Evolutionary conservation across 2,888 invertebrate genomes (phyloP).

Genomic region (Hybos culiciformis): DNA sequence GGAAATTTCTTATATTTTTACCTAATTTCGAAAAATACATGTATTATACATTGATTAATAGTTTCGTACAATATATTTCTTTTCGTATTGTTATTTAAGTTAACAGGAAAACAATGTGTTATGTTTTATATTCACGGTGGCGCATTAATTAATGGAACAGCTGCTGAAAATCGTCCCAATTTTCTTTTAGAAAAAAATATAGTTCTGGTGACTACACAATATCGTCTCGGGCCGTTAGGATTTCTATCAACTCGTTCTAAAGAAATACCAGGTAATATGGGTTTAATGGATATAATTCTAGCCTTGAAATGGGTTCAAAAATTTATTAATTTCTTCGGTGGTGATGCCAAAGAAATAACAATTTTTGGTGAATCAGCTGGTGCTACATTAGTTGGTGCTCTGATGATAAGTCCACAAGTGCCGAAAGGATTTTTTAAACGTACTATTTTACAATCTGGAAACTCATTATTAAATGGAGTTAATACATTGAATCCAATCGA

Average conservation of each 20-base stretch:
- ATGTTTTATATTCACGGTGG: conserved; percentile 38
- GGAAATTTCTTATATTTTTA: too few species aligned
- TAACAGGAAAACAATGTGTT: conserved; percentile 26
- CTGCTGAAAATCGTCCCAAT: conserved; percentile 30
- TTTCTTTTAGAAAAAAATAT: conserved; percentile 37
- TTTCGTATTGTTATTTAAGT: conserved; percentile 13
- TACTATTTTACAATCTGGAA: conserved; percentile 41
- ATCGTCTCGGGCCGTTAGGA: conserved; percentile 39
- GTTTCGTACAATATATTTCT: not conserved
- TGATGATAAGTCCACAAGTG: conserved; percentile 35
- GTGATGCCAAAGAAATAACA: conserved; percentile 38
- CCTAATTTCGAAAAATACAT: too few species aligned
- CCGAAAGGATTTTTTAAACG: conserved; percentile 32
- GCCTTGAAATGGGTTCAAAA: conserved; percentile 41
- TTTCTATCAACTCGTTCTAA: conserved; percentile 38
- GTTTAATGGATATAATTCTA: conserved; percentile 37
- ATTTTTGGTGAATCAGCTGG: conserved; percentile 43
- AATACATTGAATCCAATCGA: conserved; percentile 29
- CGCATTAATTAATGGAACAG: conserved; percentile 31
- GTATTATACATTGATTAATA: not conserved
- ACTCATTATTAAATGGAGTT: conserved; percentile 38
- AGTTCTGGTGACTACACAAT: conserved; percentile 38
- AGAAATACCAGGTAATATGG: conserved; percentile 41
- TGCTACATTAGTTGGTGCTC: conserved; percentile 34
- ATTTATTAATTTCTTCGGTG: conserved; percentile 39